Percentiles rank a stretch among this genome's conserved stretches.
Evolutionary conservation across 2,888 invertebrate species (phyloP).

Genomic region (Corythucha ciliata): DNA sequence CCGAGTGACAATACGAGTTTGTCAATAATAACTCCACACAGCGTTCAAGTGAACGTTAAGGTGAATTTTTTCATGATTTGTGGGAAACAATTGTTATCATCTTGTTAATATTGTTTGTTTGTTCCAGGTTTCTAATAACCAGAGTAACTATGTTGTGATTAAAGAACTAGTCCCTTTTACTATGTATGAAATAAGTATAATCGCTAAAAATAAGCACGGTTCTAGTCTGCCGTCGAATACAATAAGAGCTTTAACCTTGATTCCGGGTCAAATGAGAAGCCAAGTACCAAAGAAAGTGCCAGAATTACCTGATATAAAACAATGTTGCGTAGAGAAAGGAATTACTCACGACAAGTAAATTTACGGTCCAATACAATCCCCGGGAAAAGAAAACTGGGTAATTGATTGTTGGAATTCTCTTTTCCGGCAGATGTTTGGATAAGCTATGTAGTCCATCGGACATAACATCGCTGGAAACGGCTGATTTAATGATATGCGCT

Average conservation of each 20-base stretch:
- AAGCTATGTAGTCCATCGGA: constrained; percentile 68
- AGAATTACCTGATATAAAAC: constrained; percentile 61
- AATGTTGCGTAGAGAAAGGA: constrained; percentile 61
- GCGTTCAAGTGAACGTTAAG: constrained; percentile 45
- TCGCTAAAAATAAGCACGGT: constrained; percentile 63
- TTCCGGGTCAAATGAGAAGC: constrained; percentile 51
- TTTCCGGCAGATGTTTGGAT: constrained; percentile 50
- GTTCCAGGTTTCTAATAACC: constrained; percentile 33
- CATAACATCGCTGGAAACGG: constrained; percentile 51
- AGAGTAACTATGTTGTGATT: constrained; percentile 42
- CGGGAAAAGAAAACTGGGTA: background rate
- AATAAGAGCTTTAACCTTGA: constrained; percentile 61
- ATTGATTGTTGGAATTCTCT: background rate
- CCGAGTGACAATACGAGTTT: constrained; percentile 39
- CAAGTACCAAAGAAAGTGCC: constrained; percentile 48
- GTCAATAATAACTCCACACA: constrained; percentile 39
- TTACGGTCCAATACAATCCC: background rate
- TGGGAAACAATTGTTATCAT: no score
- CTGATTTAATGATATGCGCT: constrained; percentile 81
- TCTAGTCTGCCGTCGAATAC: constrained; percentile 66
- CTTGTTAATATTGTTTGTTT: background rate
- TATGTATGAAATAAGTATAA: constrained; percentile 72
- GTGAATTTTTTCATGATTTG: no score
- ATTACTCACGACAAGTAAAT: constrained; percentile 56
- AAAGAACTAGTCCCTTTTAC: constrained; percentile 62